These are phyloP conservation scores for Megaceryle alcyon DNA, from an alignment of 2,797 vertebrate genomes.

Conservation along the genomic window DNA sequence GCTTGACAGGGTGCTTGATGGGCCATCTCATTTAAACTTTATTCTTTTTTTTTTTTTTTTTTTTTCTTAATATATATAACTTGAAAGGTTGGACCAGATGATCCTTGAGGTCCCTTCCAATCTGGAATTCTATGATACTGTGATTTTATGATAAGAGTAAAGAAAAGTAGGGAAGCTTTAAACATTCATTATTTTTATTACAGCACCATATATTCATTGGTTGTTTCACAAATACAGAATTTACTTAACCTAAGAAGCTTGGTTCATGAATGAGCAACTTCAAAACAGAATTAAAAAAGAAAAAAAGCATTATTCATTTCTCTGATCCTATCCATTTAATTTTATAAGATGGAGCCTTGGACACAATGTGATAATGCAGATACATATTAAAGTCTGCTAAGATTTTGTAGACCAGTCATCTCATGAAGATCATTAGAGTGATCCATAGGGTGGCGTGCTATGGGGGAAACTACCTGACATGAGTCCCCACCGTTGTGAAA, in stretches of 20 bases:
- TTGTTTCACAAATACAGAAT: background rate
- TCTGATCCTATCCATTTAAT: background rate
- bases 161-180: conserved; percentile 24
- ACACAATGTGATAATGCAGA: background rate
- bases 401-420: background rate
- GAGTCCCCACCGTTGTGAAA: background rate
- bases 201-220: background rate
- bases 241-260: background rate
- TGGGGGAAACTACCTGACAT: background rate
- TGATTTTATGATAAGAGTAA: background rate
- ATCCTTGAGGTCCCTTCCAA: too few relatives aligned
- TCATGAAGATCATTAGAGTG: background rate
- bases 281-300: background rate
- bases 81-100: too few relatives aligned
- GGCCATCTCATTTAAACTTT: too few relatives aligned
- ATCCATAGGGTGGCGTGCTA: background rate
- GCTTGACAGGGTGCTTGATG: too few relatives aligned
- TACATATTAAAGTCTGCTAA: background rate
- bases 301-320: background rate
- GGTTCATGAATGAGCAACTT: conserved; percentile 1
- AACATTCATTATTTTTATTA: conserved; percentile 41
- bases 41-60: too few relatives aligned
- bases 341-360: background rate
- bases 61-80: too few relatives aligned
- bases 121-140: too few relatives aligned